phyloP scores from a whole-genome alignment of 2,113 vertebrate genomes.

The Anhinga rufa region DNA sequence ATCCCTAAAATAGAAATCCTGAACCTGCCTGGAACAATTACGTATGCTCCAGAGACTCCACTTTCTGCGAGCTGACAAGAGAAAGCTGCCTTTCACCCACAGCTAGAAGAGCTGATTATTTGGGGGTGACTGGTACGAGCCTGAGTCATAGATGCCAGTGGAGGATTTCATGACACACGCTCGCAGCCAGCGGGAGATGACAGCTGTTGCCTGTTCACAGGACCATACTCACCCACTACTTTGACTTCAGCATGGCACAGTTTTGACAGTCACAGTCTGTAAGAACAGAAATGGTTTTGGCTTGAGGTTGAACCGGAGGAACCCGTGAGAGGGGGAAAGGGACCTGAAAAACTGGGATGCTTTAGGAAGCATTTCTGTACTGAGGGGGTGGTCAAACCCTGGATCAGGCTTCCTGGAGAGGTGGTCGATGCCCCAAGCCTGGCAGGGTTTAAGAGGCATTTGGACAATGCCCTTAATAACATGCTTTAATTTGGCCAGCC shows the following conservation, averaged over 20 bases:
- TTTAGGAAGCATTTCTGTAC: background rate
- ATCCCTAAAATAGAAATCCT: background rate
- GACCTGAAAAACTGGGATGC: background rate
- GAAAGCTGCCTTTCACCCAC: background rate
- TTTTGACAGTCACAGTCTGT: background rate
- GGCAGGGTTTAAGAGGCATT: background rate
- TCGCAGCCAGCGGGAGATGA: background rate
- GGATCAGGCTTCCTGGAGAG: background rate
- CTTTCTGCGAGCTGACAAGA: background rate
- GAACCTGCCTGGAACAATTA: background rate
- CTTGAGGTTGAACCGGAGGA: background rate
- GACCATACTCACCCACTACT: background rate
- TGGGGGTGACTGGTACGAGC: background rate
- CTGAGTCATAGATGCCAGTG: background rate
- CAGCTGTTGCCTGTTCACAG: background rate
- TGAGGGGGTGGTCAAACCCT: background rate
- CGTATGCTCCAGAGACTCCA: background rate
- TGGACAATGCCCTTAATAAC: background rate
- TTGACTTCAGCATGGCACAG: background rate
- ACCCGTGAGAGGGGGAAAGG: fast-evolving
- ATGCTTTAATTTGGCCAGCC: background rate
- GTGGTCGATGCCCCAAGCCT: fast-evolving
- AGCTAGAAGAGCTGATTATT: background rate
- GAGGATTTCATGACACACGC: background rate
- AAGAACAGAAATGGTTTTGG: background rate